Evolutionary conservation across 2,888 invertebrate species (phyloP), one percentile per base, ranked within the genome.

Genomic region (Caenorhabditis becei): DNA sequence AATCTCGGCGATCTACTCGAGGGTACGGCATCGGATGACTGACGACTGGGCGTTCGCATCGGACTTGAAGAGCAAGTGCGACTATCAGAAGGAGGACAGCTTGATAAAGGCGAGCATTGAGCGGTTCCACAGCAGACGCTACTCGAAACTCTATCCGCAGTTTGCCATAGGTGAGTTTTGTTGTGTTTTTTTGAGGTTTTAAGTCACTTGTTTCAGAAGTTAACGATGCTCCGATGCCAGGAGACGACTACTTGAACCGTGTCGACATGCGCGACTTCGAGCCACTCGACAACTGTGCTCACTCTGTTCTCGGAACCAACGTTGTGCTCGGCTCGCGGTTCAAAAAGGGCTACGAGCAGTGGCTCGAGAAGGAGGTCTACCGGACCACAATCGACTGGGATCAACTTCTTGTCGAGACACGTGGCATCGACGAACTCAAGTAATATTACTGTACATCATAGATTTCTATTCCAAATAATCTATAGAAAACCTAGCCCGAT

Each of bases 11-110:
- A 99, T 99, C 91, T 99, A 99, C 92, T 95, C 96, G 77, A 97
- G 98, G 93, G 93, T 93, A 10, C 89, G 93, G 24, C 93, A 93
- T 88, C 86, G 97, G 70, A 93, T 99, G 53, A 98, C 97, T 91
- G 99, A 99, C 91, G 99, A 99, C 92, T 99, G 99, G 99, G 99
- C 99, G 2, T 99, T 96, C 93, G 98, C 98, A 67, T 99, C 99
- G 93, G 96, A 97, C 93, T 94, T 84, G 63, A 78, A 82, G 28
- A 59, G 84, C 32, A 78, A 82, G 18, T 84, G 77, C 63, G 86
- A 86, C 35, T 86, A 79, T 62, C 94, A 99, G 93, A 96, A 96
- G 37, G 98, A 99, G 92, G 99, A 99, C 91, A 96, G 97, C 92
- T 95, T 96, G 14, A 92, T 99, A 75, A 94, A 97, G 81, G 95